A percentile compares a stretch with the other conserved stretches of the same genome.
phyloP scores from a whole-genome alignment of 2,888 invertebrate species.

The Acleris emargana region DNA sequence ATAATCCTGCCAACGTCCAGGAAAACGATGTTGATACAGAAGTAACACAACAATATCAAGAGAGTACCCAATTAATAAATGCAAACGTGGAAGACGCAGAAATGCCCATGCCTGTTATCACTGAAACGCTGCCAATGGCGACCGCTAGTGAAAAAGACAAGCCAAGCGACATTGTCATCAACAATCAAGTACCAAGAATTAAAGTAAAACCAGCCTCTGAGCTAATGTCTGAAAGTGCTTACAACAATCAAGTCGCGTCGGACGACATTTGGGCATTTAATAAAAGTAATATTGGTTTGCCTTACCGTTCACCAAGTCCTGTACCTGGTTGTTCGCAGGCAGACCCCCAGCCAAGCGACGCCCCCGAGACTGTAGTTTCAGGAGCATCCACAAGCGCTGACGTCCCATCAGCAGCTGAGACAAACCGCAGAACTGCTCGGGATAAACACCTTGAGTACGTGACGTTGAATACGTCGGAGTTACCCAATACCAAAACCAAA shows the following conservation, averaged over 20 bases:
- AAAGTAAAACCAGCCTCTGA: slow-evolving; percentile 73
- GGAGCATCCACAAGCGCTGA: not conserved
- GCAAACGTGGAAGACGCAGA: slow-evolving; percentile 28
- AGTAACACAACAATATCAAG: not conserved
- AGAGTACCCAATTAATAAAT: slow-evolving; percentile 3
- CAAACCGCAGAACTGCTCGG: not conserved
- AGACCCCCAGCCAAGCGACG: not conserved
- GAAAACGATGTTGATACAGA: slow-evolving; percentile 25
- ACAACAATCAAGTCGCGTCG: slow-evolving; percentile 44
- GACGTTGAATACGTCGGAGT: slow-evolving; percentile 59
- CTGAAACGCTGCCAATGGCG: slow-evolving; percentile 63
- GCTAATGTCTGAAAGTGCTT: slow-evolving; percentile 60
- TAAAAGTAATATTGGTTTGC: slow-evolving; percentile 7
- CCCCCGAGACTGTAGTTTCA: not conserved
- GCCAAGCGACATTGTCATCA: slow-evolving; percentile 29
- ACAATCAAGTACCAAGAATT: slow-evolving; percentile 56
- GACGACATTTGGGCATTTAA: slow-evolving; percentile 29
- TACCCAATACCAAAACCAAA: slow-evolving; percentile 64
- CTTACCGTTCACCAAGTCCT: not conserved
- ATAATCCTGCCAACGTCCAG: slow-evolving; percentile 20
- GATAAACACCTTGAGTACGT: slow-evolving; percentile 44
- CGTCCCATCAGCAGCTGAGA: not conserved
- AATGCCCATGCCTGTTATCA: slow-evolving; percentile 63
- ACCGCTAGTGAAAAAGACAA: slow-evolving; percentile 8
- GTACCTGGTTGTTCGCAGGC: not conserved